phyloP scores from a whole-genome alignment of 1,140 invertebrate genomes.

The Rhagoletis pomonella region DNA sequence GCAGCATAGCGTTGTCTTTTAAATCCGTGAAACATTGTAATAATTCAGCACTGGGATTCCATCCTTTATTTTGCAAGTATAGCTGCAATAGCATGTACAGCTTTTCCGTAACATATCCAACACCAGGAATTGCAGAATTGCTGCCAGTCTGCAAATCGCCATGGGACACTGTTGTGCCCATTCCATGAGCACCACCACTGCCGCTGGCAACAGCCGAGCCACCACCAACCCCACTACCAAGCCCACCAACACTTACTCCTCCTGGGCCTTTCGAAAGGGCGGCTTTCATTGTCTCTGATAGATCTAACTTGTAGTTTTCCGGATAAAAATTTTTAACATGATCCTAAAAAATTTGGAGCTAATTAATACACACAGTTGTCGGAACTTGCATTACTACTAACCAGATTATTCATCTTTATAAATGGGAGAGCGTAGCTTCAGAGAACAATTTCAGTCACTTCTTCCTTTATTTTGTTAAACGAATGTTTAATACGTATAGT shows the following conservation, averaged over 20 bases:
- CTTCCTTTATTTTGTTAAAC: conserved; percentile 15
- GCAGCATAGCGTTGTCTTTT: conserved; percentile 88
- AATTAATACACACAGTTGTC: too few species aligned
- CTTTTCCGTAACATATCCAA: conserved; percentile 90
- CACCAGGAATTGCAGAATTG: conserved; percentile 76
- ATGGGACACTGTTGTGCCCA: conserved; percentile 60
- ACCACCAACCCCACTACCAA: conserved; percentile 16
- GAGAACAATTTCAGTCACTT: not conserved
- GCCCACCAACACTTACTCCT: conserved; percentile 57
- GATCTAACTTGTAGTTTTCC: conserved; percentile 84
- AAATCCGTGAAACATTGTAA: conserved; percentile 88
- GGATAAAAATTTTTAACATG: conserved; percentile 75
- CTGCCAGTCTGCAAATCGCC: conserved; percentile 76
- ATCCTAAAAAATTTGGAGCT: conserved; percentile 59
- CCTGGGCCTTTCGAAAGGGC: conserved; percentile 80
- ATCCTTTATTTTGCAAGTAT: conserved; percentile 90
- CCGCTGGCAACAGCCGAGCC: conserved; percentile 28
- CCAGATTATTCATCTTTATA: conserved; percentile 58
- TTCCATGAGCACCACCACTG: conserved; percentile 51
- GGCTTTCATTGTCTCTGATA: conserved; percentile 90
- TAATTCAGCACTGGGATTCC: conserved; percentile 89
- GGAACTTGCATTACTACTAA: conserved; percentile 16
- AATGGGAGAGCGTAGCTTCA: not conserved
- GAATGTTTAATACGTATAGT: not conserved
- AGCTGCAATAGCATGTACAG: conserved; percentile 88